Evolutionary conservation across 2,888 invertebrate genomes (phyloP).

Genomic region (Melikaiella ostensackeni): DNA sequence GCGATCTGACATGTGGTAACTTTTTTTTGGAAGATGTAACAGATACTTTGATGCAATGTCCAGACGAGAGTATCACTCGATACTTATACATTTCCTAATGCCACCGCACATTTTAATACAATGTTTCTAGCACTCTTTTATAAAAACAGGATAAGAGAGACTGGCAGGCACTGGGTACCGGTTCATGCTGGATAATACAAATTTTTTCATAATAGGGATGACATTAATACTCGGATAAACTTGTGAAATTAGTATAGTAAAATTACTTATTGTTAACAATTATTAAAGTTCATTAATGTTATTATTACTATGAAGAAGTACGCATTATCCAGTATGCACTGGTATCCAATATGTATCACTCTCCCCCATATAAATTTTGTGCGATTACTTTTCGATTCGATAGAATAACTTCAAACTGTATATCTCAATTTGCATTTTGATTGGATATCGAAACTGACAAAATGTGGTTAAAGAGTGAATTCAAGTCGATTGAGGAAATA

Average conservation of each 20-base stretch:
- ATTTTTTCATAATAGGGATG: no score
- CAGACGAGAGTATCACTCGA: slow-evolving; percentile 24
- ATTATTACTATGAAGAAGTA: no score
- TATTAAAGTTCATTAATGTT: no score
- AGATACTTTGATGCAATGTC: slow-evolving; percentile 58
- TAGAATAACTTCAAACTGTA: not conserved
- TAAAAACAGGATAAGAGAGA: not conserved
- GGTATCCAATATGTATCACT: no score
- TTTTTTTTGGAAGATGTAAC: slow-evolving; percentile 53
- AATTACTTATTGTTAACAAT: no score
- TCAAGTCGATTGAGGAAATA: not conserved
- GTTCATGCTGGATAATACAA: no score
- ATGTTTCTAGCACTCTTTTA: not conserved
- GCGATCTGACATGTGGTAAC: slow-evolving; percentile 58
- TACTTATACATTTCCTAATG: not conserved
- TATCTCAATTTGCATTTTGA: not conserved
- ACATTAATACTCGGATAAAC: no score
- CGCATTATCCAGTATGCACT: no score
- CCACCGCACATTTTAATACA: not conserved
- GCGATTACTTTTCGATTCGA: not conserved
- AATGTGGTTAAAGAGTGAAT: not conserved
- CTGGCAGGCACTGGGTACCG: no score
- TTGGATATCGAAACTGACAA: not conserved
- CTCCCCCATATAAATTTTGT: no score
- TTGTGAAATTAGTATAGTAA: no score